A percentile compares a stretch with the other conserved stretches of the same genome.
These are phyloP conservation scores for Trachops cirrhosus DNA, from an alignment of 2,797 vertebrate species.

Conservation along the genomic window DNA sequence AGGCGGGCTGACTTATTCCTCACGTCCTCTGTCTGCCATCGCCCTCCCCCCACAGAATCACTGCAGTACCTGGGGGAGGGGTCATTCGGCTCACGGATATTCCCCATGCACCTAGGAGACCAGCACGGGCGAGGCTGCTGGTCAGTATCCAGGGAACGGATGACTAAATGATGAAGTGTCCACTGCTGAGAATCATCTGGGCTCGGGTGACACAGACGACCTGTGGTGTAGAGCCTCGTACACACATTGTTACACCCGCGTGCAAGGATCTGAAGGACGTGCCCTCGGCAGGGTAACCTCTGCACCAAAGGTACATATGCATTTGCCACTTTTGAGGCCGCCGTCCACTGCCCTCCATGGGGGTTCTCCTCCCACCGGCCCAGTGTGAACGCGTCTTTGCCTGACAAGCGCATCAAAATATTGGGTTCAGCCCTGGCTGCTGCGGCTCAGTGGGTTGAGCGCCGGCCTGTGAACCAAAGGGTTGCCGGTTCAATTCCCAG, in stretches of 20 bases:
- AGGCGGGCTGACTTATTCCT: neutral
- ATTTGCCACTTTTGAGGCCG: neutral
- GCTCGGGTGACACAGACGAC: neutral
- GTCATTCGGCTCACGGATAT: neutral
- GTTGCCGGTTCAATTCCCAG: no score
- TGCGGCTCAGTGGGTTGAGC: no score
- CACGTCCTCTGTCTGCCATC: neutral
- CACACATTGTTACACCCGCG: accelerated
- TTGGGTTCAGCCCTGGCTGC: no score
- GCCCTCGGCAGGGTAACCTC: neutral
- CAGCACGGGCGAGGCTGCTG: neutral
- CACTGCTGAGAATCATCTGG: neutral
- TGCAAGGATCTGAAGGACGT: neutral
- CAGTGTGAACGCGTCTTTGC: neutral
- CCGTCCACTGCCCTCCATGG: neutral
- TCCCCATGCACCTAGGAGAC: neutral
- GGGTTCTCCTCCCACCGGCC: neutral
- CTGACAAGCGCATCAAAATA: neutral
- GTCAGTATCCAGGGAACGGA: accelerated
- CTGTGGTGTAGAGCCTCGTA: accelerated
- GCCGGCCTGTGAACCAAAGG: no score
- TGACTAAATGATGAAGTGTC: no score
- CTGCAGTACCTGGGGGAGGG: neutral
- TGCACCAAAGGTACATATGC: neutral
- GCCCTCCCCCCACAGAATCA: neutral